A percentile compares a stretch with the other conserved stretches of the same genome.
Evolutionary conservation across 2,113 vertebrate genomes (phyloP).

Genomic region (Varanus salvator): DNA sequence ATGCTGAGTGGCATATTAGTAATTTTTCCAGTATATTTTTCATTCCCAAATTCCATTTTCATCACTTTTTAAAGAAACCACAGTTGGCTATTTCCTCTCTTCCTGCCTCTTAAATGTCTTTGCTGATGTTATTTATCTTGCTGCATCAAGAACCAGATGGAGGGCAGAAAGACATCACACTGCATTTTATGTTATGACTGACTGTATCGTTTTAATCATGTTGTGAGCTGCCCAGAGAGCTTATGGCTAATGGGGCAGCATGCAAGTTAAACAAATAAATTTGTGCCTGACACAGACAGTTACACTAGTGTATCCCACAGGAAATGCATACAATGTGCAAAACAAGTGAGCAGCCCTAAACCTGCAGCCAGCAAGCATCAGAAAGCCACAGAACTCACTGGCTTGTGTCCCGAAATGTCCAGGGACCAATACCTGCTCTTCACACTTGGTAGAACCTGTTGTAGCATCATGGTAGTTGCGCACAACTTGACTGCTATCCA

Average conservation of each 20-base stretch:
- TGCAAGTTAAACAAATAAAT: no score
- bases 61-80: neutral
- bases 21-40: conserved; percentile 9
- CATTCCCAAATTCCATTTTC: neutral
- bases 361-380: neutral
- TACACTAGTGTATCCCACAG: neutral
- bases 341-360: neutral
- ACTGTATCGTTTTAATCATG: no score
- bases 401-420: neutral
- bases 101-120: neutral
- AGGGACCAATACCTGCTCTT: neutral
- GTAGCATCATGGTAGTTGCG: no score
- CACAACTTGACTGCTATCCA: neutral
- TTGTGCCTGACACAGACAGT: neutral
- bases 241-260: no score
- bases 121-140: neutral
- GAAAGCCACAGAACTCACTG: neutral
- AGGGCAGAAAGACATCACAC: neutral
- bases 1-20: conserved; percentile 13
- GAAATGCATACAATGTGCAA: neutral
- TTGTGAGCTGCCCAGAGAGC: no score
- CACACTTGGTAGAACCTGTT: neutral
- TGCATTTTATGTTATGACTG: no score
- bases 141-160: neutral
- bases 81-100: neutral